A percentile compares a stretch with the other conserved stretches of the same genome.
Evolutionary conservation across 2,888 invertebrate species (phyloP).

Genomic region (Cephus spinipes): DNA sequence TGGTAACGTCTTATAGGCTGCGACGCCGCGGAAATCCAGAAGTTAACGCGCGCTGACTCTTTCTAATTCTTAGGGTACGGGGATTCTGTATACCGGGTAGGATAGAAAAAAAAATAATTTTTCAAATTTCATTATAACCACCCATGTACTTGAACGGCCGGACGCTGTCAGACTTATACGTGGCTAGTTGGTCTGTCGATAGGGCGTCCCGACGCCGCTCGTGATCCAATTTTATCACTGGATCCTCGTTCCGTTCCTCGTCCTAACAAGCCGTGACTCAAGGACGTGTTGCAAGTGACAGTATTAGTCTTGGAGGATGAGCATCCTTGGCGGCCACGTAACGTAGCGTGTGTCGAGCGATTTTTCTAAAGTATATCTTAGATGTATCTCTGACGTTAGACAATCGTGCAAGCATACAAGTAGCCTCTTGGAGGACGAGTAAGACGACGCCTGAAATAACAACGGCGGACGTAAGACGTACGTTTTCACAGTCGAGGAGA

Average conservation of each 20-base stretch:
- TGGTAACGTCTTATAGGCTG: conserved; percentile 26
- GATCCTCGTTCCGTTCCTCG: not conserved
- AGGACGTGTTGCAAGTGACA: not conserved
- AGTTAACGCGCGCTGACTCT: not conserved
- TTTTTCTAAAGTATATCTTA: conserved; percentile 1
- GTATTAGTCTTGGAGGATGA: not conserved
- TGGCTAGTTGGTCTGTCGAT: not conserved
- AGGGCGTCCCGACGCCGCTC: not conserved
- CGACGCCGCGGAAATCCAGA: not conserved
- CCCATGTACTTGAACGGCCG: too few relatives aligned
- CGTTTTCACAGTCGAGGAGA: not conserved
- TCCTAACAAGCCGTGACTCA: not conserved
- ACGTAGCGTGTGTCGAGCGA: not conserved
- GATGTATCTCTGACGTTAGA: conserved; percentile 1
- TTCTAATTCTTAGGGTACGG: not conserved
- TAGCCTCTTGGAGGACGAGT: not conserved
- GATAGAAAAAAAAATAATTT: not conserved
- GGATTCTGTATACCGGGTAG: not conserved
- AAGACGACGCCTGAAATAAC: conserved; percentile 3
- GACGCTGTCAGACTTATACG: not conserved
- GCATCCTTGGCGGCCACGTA: not conserved
- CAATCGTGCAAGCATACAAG: not conserved
- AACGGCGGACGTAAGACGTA: not conserved
- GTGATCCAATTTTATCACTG: not conserved
- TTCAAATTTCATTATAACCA: not conserved